phyloP scores from a whole-genome alignment of 2,888 invertebrate genomes.

The Neelides folsomi region DNA sequence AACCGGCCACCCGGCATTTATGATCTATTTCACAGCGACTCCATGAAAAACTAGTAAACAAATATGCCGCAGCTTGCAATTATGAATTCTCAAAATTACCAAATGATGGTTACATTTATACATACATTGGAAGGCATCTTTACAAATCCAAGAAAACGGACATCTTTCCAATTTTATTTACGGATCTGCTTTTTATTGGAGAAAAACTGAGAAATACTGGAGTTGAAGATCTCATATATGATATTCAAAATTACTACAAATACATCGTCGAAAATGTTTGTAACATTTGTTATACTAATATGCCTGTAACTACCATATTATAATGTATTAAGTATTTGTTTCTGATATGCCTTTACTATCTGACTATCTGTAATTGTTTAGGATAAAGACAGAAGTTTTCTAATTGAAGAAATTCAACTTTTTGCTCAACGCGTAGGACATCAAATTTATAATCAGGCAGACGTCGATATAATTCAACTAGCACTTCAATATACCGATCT shows the following conservation, averaged over 20 bases:
- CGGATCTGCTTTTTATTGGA: constrained; percentile 55
- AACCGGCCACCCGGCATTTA: too few species aligned
- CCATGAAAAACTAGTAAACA: constrained; percentile 48
- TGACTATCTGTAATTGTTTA: constrained; percentile 34
- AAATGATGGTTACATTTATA: constrained; percentile 58
- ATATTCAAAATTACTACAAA: constrained; percentile 50
- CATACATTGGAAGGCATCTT: constrained; percentile 58
- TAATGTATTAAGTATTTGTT: constrained; percentile 5
- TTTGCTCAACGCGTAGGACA: constrained; percentile 52
- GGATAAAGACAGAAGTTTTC: constrained; percentile 41
- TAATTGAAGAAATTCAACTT: constrained; percentile 43
- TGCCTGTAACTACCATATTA: too few species aligned
- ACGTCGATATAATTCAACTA: constrained; percentile 55
- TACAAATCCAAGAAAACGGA: constrained; percentile 41
- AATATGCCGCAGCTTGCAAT: constrained; percentile 44
- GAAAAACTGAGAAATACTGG: constrained; percentile 55
- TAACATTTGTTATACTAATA: too few species aligned
- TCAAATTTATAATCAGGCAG: constrained; percentile 48
- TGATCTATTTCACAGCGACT: too few species aligned
- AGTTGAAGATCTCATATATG: constrained; percentile 53
- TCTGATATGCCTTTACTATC: neutral
- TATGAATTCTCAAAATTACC: constrained; percentile 47
- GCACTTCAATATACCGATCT: constrained; percentile 51
- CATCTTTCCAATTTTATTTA: constrained; percentile 49
- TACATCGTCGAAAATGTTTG: constrained; percentile 46